Base-by-base conservation (phyloP, 2,888 invertebrate genomes). In the Graphium colonna region DNA sequence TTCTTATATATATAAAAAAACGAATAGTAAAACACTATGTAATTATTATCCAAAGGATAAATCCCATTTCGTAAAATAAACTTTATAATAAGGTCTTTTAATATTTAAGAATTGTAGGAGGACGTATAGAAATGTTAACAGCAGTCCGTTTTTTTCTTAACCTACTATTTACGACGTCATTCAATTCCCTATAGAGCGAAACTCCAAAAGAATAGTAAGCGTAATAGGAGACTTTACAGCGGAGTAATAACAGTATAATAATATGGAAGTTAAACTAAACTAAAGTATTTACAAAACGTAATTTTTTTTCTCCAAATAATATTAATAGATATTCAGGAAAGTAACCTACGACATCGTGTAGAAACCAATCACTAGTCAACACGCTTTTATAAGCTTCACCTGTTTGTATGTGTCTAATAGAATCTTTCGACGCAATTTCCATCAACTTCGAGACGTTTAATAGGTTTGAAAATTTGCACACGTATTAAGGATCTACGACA, bases 281-380 rank as follows among this genome's bases (percentile, higher is more conserved):
- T 44, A 36, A 47, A 51, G 44, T 57, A 51, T 53, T 54, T 44
- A 39, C 51, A 43, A 51, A 53, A 47, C 50, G 39, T 48, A 52
- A n/a, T n/a, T 47, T 53, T 36, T 52, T 53, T 50, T 39, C 49
- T 46, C 9, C 45, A 36, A 45, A 33, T 42, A 28, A 36, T 13
- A 15, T 8, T 1, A 10, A 10, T 40, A 40, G 39, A 12, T 28
- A 39, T 53, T 60, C 58, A 53, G 54, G 53, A 21, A 21, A 3
- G 9, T 9, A 31, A 31, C 8, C 31, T 10, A 31, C 31, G 31
- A 5, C 31, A 31, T 31, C 8, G 31, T 31, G 3, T 9, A 31
- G 10, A 31, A 10, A 31, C 21, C 2, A 21, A 21, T 21, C 5
- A 21, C 5, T 21, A 2, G 2, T 21, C 21, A 21, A 21, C 21